Evolutionary conservation across 2,113 vertebrate species (phyloP).

Genomic region (Myotis brandtii): DNA sequence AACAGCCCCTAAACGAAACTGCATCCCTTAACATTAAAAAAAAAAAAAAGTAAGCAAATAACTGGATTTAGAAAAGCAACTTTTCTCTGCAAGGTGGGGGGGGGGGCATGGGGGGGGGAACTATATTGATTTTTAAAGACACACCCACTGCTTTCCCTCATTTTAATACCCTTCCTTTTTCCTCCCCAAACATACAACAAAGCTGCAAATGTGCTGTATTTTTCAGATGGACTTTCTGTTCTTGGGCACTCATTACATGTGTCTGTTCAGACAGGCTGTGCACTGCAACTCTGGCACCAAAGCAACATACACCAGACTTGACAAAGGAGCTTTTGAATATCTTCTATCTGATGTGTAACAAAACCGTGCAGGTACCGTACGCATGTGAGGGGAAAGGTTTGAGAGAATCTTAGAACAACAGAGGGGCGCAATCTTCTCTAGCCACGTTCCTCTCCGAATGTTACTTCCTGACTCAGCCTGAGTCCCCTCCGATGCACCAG

Average conservation of each 20-base stretch:
- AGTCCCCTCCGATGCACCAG: background rate
- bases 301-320: constrained; percentile 53
- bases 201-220: constrained; percentile 55
- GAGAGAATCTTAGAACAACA: background rate
- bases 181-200: background rate
- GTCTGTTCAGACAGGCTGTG: constrained; percentile 79
- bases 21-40: background rate
- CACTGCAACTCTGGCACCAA: constrained; percentile 51
- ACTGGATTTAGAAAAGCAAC: background rate
- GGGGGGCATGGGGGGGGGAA: no score
- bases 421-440: background rate
- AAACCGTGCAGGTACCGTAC: background rate
- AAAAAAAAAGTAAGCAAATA: background rate
- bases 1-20: background rate
- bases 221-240: constrained; percentile 77
- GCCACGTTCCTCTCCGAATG: background rate
- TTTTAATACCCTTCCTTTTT: background rate
- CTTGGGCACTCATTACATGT: constrained; percentile 61
- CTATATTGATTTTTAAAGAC: constrained; percentile 4
- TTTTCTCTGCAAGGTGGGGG: background rate
- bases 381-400: background rate
- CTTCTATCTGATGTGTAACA: constrained; percentile 24
- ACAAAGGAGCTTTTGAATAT: constrained; percentile 45
- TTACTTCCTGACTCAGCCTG: constrained; percentile 35
- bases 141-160: background rate